Evolutionary conservation across 2,888 invertebrate species (phyloP).

Genomic region (Drosophila nr. fundita): DNA sequence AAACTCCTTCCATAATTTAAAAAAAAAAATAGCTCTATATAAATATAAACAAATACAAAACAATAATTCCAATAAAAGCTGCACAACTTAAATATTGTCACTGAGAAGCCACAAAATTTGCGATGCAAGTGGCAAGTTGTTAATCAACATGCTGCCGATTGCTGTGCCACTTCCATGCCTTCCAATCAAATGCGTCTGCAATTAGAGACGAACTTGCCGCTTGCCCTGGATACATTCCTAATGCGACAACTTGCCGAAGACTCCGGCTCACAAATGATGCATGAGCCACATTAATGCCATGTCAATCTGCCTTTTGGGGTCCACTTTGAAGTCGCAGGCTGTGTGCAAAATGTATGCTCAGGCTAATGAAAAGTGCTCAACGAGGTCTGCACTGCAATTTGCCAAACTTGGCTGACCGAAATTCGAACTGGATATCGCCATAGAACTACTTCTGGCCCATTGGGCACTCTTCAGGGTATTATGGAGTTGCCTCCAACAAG

Average conservation of each 20-base stretch:
- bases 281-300: constrained; percentile 52
- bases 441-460: constrained; percentile 55
- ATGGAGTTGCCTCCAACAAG: constrained; percentile 27
- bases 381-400: constrained; percentile 1
- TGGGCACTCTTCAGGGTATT: constrained; percentile 41
- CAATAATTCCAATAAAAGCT: not conserved
- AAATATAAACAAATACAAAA: not conserved
- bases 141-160: constrained; percentile 13
- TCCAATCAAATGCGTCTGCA: constrained; percentile 22
- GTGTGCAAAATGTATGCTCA: constrained; percentile 26
- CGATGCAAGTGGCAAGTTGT: not conserved
- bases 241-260: constrained; percentile 2
- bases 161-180: constrained; percentile 13
- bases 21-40: not conserved
- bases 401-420: constrained; percentile 23
- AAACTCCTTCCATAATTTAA: not conserved
- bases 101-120: constrained; percentile 2
- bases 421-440: not conserved
- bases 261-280: constrained; percentile 32
- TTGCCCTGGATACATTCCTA: not conserved
- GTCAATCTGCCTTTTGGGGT: constrained; percentile 27
- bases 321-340: constrained; percentile 21
- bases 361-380: constrained; percentile 60
- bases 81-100: not conserved
- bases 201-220: constrained; percentile 16